A percentile compares a stretch with the other conserved stretches of the same genome.
phyloP scores from a whole-genome alignment of 2,797 vertebrate species.

The Tragelaphus eurycerus region DNA sequence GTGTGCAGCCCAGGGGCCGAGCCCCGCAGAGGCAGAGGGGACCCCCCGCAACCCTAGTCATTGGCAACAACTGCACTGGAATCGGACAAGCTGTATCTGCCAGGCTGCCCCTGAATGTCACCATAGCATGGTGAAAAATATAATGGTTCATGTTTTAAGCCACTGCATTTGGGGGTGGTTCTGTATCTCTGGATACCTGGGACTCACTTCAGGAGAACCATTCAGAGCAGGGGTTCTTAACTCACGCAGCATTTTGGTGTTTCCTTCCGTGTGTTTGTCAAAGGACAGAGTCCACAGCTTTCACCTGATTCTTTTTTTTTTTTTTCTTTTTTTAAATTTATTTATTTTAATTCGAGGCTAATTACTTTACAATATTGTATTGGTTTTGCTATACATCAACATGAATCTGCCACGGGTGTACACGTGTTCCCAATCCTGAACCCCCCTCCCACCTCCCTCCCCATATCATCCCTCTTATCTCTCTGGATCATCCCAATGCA shows the following conservation, averaged over 20 bases:
- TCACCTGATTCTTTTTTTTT: background rate
- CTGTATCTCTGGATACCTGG: background rate
- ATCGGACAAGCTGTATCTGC: background rate
- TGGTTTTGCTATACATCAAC: too few relatives aligned
- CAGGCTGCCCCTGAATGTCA: background rate
- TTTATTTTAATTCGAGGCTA: too few relatives aligned
- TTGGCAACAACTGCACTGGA: accelerated
- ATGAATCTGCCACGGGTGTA: too few relatives aligned
- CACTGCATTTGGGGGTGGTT: background rate
- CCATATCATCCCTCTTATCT: too few relatives aligned
- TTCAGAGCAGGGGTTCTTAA: background rate
- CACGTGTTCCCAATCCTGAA: too few relatives aligned
- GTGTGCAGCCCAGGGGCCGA: too few relatives aligned
- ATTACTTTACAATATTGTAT: too few relatives aligned
- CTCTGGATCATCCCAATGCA: too few relatives aligned
- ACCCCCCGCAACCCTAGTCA: background rate
- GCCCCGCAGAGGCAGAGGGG: background rate
- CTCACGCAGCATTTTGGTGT: accelerated
- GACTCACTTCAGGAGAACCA: background rate
- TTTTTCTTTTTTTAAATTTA: too few relatives aligned
- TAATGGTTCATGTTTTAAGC: background rate
- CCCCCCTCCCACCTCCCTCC: too few relatives aligned
- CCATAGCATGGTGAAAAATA: background rate
- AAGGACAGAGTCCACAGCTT: background rate
- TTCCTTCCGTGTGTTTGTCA: background rate